A percentile compares a stretch with the other conserved stretches of the same genome.
Evolutionary conservation across 2,113 vertebrate genomes (phyloP).

Genomic region (Indri indri): DNA sequence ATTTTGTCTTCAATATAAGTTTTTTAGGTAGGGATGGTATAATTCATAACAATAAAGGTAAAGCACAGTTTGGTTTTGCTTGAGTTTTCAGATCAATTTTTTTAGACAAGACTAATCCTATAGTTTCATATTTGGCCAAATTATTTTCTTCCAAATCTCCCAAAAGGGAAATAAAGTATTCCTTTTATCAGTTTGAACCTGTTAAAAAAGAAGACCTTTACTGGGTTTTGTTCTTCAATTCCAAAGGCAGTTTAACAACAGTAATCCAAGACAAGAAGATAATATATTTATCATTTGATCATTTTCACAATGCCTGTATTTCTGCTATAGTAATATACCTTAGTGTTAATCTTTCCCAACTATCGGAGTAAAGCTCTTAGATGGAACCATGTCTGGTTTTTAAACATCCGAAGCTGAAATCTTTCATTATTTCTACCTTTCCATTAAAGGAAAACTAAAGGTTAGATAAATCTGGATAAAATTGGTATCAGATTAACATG

Average conservation of each 20-base stretch:
- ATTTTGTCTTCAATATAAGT: not conserved
- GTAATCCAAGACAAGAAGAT: slow-evolving; percentile 38
- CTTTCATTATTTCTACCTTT: slow-evolving; percentile 1
- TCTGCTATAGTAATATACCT: not conserved
- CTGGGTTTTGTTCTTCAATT: slow-evolving; percentile 39
- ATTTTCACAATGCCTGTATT: not conserved
- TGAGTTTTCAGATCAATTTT: slow-evolving; percentile 44
- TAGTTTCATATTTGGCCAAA: slow-evolving; percentile 30
- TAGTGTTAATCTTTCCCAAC: not conserved
- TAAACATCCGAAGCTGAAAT: not conserved
- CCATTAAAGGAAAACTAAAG: not conserved
- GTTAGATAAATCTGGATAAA: not conserved
- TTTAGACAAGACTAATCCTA: slow-evolving; percentile 14
- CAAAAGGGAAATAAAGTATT: slow-evolving; percentile 45
- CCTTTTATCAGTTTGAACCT: slow-evolving; percentile 43
- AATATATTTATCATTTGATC: slow-evolving; percentile 4
- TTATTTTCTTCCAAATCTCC: slow-evolving; percentile 57
- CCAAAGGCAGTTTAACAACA: slow-evolving; percentile 21
- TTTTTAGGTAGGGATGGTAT: not conserved
- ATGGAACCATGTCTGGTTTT: not conserved
- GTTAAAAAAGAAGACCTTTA: slow-evolving; percentile 2
- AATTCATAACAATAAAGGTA: not conserved
- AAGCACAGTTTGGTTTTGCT: not conserved
- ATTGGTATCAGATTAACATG: not conserved
- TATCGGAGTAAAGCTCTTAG: not conserved